Percentiles rank a stretch among this genome's conserved stretches.
Evolutionary conservation across 2,888 invertebrate species (phyloP).

Genomic region (Pristionchus japonicus): DNA sequence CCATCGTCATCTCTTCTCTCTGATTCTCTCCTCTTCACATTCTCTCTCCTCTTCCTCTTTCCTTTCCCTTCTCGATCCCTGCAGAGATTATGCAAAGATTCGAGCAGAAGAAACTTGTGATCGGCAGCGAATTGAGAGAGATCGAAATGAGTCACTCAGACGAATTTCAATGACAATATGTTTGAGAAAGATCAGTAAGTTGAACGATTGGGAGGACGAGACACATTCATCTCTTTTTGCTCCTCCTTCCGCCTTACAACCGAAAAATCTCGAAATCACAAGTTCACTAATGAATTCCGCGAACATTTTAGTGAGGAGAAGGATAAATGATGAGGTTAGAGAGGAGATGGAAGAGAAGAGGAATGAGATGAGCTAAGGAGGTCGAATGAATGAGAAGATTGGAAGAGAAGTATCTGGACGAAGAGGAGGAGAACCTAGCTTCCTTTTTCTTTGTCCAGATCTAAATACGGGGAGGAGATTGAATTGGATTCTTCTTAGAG

Average conservation of each 20-base stretch:
- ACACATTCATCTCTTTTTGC: neutral
- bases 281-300: constrained; percentile 27
- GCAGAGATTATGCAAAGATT: constrained; percentile 28
- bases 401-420: constrained; percentile 2
- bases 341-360: neutral
- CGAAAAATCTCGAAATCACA: neutral
- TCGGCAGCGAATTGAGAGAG: neutral
- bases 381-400: neutral
- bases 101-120: neutral
- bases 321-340: constrained; percentile 2
- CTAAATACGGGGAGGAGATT: constrained; percentile 23
- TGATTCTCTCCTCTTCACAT: constrained; percentile 16
- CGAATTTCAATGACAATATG: constrained; percentile 18
- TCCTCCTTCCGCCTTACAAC: neutral
- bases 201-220: neutral
- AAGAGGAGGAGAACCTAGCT: neutral
- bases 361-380: neutral
- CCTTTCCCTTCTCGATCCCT: neutral
- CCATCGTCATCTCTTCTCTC: constrained; percentile 22
- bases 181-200: neutral
- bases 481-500: constrained; percentile 30
- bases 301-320: constrained; percentile 15
- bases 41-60: neutral
- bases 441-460: neutral
- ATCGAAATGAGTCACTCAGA: constrained; percentile 14